A percentile compares a stretch with the other conserved stretches of the same genome.
These are phyloP conservation scores for Zosterops borbonicus DNA, from an alignment of 2,113 vertebrate species.

Conservation along the genomic window DNA sequence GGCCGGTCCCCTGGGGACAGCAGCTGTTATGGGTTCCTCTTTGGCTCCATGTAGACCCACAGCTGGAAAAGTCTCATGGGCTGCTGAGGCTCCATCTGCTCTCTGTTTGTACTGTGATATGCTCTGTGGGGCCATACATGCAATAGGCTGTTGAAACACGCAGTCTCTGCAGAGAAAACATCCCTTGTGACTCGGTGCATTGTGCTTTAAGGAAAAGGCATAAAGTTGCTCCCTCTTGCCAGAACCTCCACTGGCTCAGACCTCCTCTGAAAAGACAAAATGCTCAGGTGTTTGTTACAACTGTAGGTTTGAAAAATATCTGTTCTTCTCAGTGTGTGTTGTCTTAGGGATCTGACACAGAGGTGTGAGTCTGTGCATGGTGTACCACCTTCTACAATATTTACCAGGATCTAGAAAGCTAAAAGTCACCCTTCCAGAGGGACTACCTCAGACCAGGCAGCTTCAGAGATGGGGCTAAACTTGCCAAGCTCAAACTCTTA, in stretches of 20 bases:
- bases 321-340: not conserved
- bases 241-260: not conserved
- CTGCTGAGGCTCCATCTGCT: not conserved
- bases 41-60: not conserved
- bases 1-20: not conserved
- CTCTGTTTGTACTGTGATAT: not conserved
- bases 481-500: not conserved
- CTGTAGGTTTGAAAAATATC: not conserved
- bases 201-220: fast-evolving
- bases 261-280: not conserved
- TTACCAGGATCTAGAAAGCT: not conserved
- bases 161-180: not conserved
- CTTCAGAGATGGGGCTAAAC: not conserved
- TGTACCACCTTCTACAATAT: not conserved
- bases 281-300: not conserved
- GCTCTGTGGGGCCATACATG: fast-evolving
- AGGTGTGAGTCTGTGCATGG: not conserved
- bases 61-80: not conserved
- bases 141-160: not conserved
- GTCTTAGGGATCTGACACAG: not conserved
- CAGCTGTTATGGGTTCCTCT: not conserved
- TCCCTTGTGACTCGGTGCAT: fast-evolving
- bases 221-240: not conserved
- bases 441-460: not conserved
- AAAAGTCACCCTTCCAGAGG: not conserved